Evolutionary conservation across 2,888 invertebrate genomes (phyloP).

Genomic region (Ashinkailepas kermadecensis): DNA sequence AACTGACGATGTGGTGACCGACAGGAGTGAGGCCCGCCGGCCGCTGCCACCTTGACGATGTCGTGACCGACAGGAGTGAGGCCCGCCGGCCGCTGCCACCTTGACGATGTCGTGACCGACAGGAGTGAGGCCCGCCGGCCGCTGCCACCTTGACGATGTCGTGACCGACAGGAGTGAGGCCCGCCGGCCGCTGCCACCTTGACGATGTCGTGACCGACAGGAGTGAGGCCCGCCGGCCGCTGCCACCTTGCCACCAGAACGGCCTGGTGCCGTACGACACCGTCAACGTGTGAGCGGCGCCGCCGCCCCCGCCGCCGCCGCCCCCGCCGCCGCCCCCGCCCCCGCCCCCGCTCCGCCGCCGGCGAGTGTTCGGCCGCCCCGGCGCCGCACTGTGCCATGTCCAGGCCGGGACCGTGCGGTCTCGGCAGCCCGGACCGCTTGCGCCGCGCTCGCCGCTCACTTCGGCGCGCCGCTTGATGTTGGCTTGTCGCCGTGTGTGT

Average conservation of each 20-base stretch:
- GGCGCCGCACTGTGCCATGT: no score
- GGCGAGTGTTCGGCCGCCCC: no score
- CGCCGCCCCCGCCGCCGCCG: background rate
- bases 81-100: background rate
- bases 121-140: constrained; percentile 10
- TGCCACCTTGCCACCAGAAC: background rate
- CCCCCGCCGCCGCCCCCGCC: background rate
- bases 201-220: background rate
- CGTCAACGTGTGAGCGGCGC: background rate
- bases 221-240: constrained; percentile 7
- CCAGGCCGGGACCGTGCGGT: no score
- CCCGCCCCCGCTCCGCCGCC: background rate
- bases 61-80: background rate
- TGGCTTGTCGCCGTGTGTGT: constrained; percentile 17
- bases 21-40: no score
- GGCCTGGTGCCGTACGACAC: constrained; percentile 21
- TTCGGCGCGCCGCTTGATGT: background rate
- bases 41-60: no score
- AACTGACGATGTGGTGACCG: no score
- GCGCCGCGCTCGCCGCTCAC: background rate
- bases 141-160: background rate
- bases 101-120: no score
- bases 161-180: background rate
- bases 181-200: no score
- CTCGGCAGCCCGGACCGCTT: background rate